Evolutionary conservation across 2,113 vertebrate species (phyloP).

Genomic region (Hiodon alosoides): DNA sequence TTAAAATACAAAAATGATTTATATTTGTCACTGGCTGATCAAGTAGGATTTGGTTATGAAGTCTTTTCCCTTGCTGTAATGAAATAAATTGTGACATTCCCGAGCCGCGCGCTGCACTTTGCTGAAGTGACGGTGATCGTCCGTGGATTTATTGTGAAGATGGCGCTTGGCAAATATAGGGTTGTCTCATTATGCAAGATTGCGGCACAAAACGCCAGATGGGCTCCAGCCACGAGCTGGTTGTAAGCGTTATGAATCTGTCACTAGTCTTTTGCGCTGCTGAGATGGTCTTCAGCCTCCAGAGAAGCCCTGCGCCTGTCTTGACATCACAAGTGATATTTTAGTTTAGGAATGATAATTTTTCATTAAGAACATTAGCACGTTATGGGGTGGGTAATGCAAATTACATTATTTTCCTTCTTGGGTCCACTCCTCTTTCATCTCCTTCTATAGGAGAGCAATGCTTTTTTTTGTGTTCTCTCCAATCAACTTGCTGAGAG

Average conservation of each 20-base stretch:
- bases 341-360: too few relatives aligned
- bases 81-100: neutral
- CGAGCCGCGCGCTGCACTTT: neutral
- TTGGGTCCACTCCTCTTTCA: too few relatives aligned
- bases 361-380: too few relatives aligned
- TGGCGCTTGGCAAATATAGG: neutral
- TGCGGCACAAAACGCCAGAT: neutral
- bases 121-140: neutral
- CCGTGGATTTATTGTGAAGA: slow-evolving; percentile 1
- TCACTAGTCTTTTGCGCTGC: neutral
- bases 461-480: too few relatives aligned
- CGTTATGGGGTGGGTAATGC: too few relatives aligned
- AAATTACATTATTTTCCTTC: too few relatives aligned
- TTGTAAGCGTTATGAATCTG: neutral
- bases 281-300: neutral
- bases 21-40: slow-evolving; percentile 7
- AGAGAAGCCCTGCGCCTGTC: too few relatives aligned
- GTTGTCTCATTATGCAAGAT: neutral
- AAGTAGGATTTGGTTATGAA: slow-evolving; percentile 16
- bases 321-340: too few relatives aligned
- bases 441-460: too few relatives aligned
- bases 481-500: too few relatives aligned
- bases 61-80: slow-evolving; percentile 15
- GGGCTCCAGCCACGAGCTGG: neutral
- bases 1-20: slow-evolving; percentile 17